Conservation (phyloP, 2,113 vertebrate genomes). For the Alaudala cheleensis region DNA sequence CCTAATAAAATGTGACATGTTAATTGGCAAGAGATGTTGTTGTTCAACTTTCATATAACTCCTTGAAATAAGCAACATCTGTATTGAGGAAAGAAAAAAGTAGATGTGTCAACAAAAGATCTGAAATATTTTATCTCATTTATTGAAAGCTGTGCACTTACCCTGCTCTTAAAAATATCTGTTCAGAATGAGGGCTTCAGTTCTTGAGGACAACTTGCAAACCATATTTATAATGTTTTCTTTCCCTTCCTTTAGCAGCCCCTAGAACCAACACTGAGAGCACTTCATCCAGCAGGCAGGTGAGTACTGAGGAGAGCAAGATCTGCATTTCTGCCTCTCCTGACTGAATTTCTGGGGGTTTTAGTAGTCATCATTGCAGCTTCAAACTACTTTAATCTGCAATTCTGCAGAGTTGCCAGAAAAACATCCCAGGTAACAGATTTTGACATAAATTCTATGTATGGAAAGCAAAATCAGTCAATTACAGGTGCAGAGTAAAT, state of each 20-base stretch:
- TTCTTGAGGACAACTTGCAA: not conserved
- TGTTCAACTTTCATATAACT: not conserved
- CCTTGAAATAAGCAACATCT: not conserved
- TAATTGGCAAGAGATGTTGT: not conserved
- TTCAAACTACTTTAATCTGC: not conserved
- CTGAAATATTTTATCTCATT: not conserved
- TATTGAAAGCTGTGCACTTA: not conserved
- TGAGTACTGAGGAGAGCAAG: conserved; percentile 63
- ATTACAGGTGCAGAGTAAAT: not conserved
- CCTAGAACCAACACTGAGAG: conserved; percentile 83
- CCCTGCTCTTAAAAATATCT: not conserved
- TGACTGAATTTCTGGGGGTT: not conserved
- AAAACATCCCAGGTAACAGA: not conserved
- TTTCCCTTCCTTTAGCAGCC: conserved; percentile 34
- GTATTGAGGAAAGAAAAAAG: not conserved
- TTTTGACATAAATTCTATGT: not conserved
- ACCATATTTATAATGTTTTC: not conserved
- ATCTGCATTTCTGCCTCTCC: not conserved
- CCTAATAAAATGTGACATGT: not conserved
- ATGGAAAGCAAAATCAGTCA: not conserved
- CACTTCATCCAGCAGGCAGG: conserved; percentile 83
- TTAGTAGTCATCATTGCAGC: not conserved
- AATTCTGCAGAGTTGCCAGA: not conserved
- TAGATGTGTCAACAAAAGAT: not conserved
- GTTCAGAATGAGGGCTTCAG: not conserved